phyloP scores from a whole-genome alignment of 2,888 invertebrate genomes.

The Synergus japonicus region DNA sequence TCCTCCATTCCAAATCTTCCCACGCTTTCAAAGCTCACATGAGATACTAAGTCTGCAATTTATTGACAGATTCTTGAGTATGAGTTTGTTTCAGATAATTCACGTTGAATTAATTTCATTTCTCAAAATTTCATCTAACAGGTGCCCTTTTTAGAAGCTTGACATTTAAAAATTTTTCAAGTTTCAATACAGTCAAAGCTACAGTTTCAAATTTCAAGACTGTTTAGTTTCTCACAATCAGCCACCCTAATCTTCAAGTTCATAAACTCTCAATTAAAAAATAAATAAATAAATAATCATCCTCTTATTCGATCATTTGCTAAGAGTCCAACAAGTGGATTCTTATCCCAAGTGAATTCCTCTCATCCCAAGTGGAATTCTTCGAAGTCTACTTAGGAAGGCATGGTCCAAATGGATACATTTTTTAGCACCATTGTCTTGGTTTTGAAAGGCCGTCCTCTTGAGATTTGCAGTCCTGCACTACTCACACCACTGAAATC shows the following conservation, averaged over 20 bases:
- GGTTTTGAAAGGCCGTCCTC: slow-evolving; percentile 22
- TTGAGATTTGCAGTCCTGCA: slow-evolving; percentile 9
- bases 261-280: too few relatives aligned
- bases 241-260: too few relatives aligned
- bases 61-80: background rate
- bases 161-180: background rate
- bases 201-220: too few relatives aligned
- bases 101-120: background rate
- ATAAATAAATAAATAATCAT: too few relatives aligned
- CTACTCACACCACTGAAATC: slow-evolving; percentile 16
- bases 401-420: background rate
- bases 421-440: slow-evolving; percentile 9
- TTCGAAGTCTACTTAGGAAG: background rate
- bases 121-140: background rate
- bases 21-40: background rate
- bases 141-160: too few relatives aligned
- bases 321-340: background rate
- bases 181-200: too few relatives aligned
- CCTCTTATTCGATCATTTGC: background rate
- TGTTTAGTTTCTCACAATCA: too few relatives aligned
- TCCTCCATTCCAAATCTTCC: background rate
- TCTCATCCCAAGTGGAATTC: background rate
- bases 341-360: background rate
- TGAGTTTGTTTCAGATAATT: background rate
- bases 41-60: background rate